A percentile compares a stretch with the other conserved stretches of the same genome.
These are phyloP conservation scores for Thymelicus sylvestris DNA, from an alignment of 2,888 invertebrate species.

Conservation along the genomic window DNA sequence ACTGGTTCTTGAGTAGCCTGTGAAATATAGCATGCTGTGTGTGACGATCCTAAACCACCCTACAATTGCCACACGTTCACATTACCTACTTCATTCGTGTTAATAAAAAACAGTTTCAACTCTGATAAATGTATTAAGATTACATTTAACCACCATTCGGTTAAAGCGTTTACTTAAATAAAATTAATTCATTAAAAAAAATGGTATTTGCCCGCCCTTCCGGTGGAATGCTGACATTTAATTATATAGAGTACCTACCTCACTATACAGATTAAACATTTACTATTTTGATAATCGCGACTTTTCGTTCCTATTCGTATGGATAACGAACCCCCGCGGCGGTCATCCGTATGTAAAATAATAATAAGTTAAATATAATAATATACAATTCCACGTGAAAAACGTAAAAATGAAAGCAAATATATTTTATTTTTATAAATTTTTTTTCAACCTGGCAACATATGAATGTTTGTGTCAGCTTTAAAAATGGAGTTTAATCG, in stretches of 20 bases:
- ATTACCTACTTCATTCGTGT: conserved; percentile 37
- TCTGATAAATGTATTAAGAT: conserved; percentile 45
- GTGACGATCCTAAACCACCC: conserved; percentile 26
- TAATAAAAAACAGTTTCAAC: conserved; percentile 35
- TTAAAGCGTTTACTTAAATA: conserved; percentile 40
- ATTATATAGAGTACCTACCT: conserved; percentile 57
- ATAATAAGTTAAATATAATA: conserved; percentile 28
- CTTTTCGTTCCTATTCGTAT: conserved; percentile 34
- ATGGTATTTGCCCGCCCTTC: conserved; percentile 62
- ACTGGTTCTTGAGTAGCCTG: not conserved
- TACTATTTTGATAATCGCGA: conserved; percentile 51
- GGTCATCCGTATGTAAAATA: conserved; percentile 14
- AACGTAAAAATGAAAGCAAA: no score
- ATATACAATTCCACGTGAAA: no score
- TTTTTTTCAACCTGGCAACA: conserved; percentile 23
- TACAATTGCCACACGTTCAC: conserved; percentile 42
- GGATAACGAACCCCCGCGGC: conserved; percentile 14
- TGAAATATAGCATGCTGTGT: conserved; percentile 20
- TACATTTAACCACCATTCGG: conserved; percentile 48
- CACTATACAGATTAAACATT: conserved; percentile 57
- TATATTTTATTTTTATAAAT: conserved; percentile 21
- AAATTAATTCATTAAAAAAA: conserved; percentile 29
- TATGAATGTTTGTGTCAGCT: conserved; percentile 20
- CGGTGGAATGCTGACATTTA: conserved; percentile 74
- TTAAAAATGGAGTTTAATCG: conserved; percentile 15